Base-by-base conservation (phyloP, 2,113 vertebrate genomes). In the Mormyrus iriodes region DNA sequence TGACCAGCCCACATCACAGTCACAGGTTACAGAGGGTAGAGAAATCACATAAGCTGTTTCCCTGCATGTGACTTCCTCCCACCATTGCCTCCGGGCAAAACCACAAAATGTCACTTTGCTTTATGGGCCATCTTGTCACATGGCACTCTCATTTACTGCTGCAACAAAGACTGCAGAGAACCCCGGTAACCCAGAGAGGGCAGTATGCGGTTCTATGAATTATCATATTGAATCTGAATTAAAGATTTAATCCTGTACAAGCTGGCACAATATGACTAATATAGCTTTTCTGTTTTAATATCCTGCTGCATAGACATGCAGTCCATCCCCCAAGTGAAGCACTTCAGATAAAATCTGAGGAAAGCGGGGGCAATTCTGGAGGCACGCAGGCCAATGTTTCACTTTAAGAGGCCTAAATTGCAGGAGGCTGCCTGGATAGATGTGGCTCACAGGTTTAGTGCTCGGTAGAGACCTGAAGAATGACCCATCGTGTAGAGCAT, bases 111-210 rank as follows among this genome's bases (percentile, higher is more conserved):
- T 93, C 91, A 91, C 93, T 92, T 92, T 90, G 90, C 88, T 87
- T 93, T 89, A 90, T 92, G 87, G 90, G 85, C 55, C 88, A 90
- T 87, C 88, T 88, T 88, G 90, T 94, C 91, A 94, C 89, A 82
- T 92, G 93, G 89, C 93, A 92, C 84, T 55, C 93, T 91, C 93
- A 91, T 94, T 95, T 93, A 94, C 94, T 87, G 90, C 83, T 89
- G 79, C 73, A 89, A 92, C 92, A 92, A 35, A 46, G 35, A 42
- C 21, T 44, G 8, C 21, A 19, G 21, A 84, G 24, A 84, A 21
- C 42, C 35, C 44, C 10, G 7, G 44, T n/a, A 84, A 84, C 82
- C 31, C 21, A 0, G n/a, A 69, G 61, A 69, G 61, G 27, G 61
- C 61, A 31, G n/a, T 31, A 31, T 69, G 61, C n/a, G 3, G 13